Evolutionary conservation across 1,140 invertebrate species (phyloP).

Genomic region (Drosophila pachea): DNA sequence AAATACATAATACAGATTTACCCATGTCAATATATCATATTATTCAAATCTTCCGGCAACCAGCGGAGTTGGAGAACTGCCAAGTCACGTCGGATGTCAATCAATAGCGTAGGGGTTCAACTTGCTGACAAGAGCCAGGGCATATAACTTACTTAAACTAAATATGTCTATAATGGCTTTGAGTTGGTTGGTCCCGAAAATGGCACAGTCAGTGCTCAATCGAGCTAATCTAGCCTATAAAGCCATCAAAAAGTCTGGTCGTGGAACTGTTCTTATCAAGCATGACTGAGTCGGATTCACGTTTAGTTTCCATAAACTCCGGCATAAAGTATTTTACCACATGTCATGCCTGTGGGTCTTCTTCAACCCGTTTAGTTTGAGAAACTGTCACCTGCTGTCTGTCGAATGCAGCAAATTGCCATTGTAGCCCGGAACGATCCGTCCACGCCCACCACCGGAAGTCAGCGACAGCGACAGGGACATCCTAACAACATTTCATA

Average conservation of each 20-base stretch:
- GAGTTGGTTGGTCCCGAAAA: constrained; percentile 9
- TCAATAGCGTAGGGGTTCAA: constrained; percentile 7
- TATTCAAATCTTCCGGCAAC: not conserved
- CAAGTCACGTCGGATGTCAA: constrained; percentile 27
- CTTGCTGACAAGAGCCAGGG: not conserved
- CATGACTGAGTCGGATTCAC: constrained; percentile 53
- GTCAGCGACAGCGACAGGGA: constrained; percentile 41
- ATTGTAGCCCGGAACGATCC: constrained; percentile 30
- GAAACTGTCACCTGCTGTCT: constrained; percentile 73
- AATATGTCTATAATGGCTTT: not conserved
- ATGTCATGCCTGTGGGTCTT: constrained; percentile 38
- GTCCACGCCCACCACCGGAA: constrained; percentile 47
- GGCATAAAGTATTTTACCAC: constrained; percentile 35
- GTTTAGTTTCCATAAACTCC: constrained; percentile 22
- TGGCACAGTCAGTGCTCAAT: constrained; percentile 45
- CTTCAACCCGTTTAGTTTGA: constrained; percentile 59
- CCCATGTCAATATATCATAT: not conserved
- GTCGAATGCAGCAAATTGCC: constrained; percentile 51
- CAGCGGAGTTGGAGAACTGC: constrained; percentile 3
- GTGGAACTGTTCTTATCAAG: not conserved
- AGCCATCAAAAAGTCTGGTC: constrained; percentile 51
- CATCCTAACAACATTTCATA: constrained; percentile 72
- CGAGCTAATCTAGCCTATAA: constrained; percentile 42
- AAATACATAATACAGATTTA: not conserved
- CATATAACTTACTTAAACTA: constrained; percentile 2